Conservation (phyloP, 2,797 vertebrate genomes). For the Muscicapa striata region DNA sequence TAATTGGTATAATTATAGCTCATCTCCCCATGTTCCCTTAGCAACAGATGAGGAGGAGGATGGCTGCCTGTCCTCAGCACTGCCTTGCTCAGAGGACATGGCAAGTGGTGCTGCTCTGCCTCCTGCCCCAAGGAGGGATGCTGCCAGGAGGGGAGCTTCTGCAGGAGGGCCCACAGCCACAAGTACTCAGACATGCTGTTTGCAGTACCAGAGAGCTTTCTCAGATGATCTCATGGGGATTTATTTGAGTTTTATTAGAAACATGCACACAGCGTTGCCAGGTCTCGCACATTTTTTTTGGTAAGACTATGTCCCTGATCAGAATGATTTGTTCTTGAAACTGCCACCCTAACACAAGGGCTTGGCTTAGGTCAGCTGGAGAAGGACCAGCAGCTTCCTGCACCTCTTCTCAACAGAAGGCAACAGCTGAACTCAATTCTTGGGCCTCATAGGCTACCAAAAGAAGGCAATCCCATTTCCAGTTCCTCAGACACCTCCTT, state of each 20-base stretch:
- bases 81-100: neutral
- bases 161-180: neutral
- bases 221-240: neutral
- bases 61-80: neutral
- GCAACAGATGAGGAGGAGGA: slow-evolving; percentile 54
- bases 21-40: slow-evolving; percentile 32
- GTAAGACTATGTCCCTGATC: neutral
- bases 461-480: neutral
- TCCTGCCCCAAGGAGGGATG: neutral
- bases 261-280: neutral
- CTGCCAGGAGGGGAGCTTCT: neutral
- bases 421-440: neutral
- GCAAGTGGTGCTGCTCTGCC: neutral
- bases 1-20: slow-evolving; percentile 45
- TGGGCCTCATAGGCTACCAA: neutral
- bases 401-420: neutral
- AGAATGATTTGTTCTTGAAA: neutral
- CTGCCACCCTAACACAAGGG: neutral
- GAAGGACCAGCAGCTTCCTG: neutral
- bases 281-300: neutral
- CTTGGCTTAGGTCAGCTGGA: too few relatives aligned
- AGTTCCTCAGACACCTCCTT: neutral
- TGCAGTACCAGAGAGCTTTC: neutral
- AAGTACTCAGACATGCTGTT: neutral
- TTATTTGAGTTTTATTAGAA: neutral